phyloP scores from a whole-genome alignment of 2,797 vertebrate species.

The Pantherophis vulpinus region DNA sequence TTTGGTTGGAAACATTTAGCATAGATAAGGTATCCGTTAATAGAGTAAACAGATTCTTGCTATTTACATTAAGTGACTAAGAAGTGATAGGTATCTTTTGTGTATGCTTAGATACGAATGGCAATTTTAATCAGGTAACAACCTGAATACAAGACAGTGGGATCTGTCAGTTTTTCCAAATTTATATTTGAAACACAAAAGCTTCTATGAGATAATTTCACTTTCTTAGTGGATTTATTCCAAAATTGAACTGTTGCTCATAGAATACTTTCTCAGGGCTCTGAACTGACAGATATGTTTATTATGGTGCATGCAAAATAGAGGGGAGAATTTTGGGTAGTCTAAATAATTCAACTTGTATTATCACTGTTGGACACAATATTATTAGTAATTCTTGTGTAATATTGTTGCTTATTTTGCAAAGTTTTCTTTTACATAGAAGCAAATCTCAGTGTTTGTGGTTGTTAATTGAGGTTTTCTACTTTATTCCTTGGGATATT shows the following conservation, averaged over 20 bases:
- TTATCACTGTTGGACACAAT: accelerated
- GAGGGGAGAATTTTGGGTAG: not conserved
- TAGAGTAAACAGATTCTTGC: not conserved
- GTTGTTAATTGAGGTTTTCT: not conserved
- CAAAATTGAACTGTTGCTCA: not conserved
- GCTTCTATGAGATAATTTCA: not conserved
- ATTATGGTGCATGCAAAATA: not conserved
- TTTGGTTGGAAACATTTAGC: not conserved
- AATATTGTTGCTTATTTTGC: not conserved
- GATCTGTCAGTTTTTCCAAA: not conserved
- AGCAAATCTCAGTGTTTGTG: not conserved
- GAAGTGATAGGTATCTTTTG: not conserved
- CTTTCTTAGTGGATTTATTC: not conserved
- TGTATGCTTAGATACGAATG: not conserved
- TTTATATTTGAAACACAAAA: not conserved
- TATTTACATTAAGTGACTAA: not conserved
- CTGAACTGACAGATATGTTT: not conserved
- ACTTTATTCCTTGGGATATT: not conserved
- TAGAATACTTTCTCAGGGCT: not conserved
- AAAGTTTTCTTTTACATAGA: not conserved
- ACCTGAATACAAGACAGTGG: not conserved
- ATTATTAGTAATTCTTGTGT: not conserved
- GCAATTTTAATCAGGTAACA: not conserved
- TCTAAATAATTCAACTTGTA: not conserved
- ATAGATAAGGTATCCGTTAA: not conserved